Evolutionary conservation across 2,113 vertebrate genomes (phyloP).

Genomic region (Hippocampus zosterae): DNA sequence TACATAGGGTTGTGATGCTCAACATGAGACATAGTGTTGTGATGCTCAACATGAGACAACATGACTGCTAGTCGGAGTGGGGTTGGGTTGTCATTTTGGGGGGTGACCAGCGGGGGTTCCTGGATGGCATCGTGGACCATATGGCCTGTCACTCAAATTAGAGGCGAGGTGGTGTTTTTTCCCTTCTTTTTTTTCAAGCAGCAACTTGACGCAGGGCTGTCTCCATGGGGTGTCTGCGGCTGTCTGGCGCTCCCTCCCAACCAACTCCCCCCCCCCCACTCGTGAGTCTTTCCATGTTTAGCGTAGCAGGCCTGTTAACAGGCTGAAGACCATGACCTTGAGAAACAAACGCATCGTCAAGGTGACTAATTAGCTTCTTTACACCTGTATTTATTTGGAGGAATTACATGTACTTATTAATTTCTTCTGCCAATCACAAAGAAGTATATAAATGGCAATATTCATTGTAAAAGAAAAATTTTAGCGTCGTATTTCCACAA

Average conservation of each 20-base stretch:
- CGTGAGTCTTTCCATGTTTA: slow-evolving; percentile 45
- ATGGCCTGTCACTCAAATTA: slow-evolving; percentile 67
- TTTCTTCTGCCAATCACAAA: neutral
- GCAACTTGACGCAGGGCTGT: slow-evolving; percentile 62
- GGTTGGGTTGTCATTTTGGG: slow-evolving; percentile 23
- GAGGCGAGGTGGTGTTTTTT: slow-evolving; percentile 17
- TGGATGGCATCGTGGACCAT: slow-evolving; percentile 63
- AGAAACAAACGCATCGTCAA: slow-evolving; percentile 32
- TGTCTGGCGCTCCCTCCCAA: slow-evolving; percentile 48
- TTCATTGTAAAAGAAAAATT: neutral
- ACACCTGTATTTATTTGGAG: slow-evolving; percentile 12
- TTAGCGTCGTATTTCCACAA: neutral
- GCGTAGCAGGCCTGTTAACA: slow-evolving; percentile 39
- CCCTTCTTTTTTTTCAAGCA: slow-evolving; percentile 55
- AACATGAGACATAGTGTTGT: slow-evolving; percentile 14
- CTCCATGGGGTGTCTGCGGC: slow-evolving; percentile 65
- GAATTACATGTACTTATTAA: neutral
- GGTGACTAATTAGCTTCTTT: slow-evolving; percentile 56
- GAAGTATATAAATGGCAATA: neutral
- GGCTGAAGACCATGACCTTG: slow-evolving; percentile 62
- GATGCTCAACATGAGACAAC: slow-evolving; percentile 19
- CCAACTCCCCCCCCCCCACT: slow-evolving; percentile 8
- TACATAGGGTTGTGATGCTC: neutral
- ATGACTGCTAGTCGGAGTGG: slow-evolving; percentile 28
- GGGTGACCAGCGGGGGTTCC: slow-evolving; percentile 47